These are phyloP conservation scores for Aquatica leii DNA, from an alignment of 2,888 invertebrate species.

Conservation along the genomic window DNA sequence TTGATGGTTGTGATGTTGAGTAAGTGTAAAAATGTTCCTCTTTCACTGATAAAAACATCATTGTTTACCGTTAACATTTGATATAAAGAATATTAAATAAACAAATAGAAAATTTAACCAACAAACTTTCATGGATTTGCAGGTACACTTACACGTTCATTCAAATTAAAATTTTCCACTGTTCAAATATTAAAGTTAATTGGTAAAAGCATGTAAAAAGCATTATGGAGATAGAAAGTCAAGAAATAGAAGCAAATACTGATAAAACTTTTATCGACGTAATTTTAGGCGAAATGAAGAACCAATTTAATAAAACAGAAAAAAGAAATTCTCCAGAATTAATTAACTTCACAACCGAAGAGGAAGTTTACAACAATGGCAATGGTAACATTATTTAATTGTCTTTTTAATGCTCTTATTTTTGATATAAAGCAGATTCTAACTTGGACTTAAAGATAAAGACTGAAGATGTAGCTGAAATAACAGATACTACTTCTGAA, in stretches of 20 bases:
- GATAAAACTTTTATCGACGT: slow-evolving; percentile 51
- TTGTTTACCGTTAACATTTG: no score
- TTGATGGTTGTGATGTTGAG: slow-evolving; percentile 4
- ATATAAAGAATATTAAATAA: no score
- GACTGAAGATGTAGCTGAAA: neutral
- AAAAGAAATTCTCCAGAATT: slow-evolving; percentile 51
- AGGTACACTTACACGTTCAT: neutral
- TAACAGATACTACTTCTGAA: neutral
- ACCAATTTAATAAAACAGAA: slow-evolving; percentile 58
- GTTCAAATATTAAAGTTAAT: neutral
- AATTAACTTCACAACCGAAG: slow-evolving; percentile 10
- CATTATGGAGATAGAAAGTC: slow-evolving; percentile 28
- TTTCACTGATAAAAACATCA: slow-evolving; percentile 1
- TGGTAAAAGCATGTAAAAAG: neutral
- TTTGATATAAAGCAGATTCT: neutral
- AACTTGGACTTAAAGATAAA: neutral
- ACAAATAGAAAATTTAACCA: no score
- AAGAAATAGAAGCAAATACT: slow-evolving; percentile 28
- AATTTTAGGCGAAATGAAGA: slow-evolving; percentile 58
- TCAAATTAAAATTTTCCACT: neutral
- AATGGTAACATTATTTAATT: neutral
- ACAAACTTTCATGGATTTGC: no score
- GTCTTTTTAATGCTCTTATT: neutral
- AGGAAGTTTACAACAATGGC: slow-evolving; percentile 15
- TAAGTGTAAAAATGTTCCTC: slow-evolving; percentile 4